Percentiles rank a stretch among this genome's conserved stretches.
Conservation (phyloP, 2,113 vertebrate species). For the Dendropsophus ebraccatus region DNA sequence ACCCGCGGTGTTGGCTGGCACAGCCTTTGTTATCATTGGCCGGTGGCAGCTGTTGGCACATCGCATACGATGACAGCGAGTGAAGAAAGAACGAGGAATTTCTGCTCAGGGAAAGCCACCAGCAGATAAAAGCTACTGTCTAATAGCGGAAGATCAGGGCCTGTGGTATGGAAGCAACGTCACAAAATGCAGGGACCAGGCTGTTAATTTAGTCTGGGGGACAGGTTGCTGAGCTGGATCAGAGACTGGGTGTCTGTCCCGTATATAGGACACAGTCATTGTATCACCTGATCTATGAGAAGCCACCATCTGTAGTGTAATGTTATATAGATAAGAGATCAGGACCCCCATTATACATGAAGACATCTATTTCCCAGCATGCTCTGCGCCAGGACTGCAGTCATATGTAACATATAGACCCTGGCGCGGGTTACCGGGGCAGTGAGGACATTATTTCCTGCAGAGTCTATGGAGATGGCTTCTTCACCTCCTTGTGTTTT, state of each 20-base stretch:
- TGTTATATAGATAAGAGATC: neutral
- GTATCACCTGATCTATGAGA: no score
- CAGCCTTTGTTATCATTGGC: neutral
- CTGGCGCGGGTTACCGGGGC: neutral
- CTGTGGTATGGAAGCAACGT: neutral
- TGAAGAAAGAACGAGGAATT: neutral
- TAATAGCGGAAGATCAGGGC: neutral
- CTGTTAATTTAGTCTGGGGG: neutral
- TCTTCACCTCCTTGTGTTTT: neutral
- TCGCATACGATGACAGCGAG: neutral
- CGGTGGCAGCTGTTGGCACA: neutral
- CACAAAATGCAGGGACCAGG: neutral
- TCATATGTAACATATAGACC: no score
- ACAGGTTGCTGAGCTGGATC: neutral
- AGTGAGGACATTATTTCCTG: neutral
- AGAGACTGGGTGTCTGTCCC: neutral
- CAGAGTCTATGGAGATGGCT: neutral
- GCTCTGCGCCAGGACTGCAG: neutral
- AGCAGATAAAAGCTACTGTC: neutral
- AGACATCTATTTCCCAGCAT: no score
- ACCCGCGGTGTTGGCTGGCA: neutral
- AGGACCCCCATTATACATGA: neutral
- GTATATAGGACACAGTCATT: no score
- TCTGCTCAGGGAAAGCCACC: conserved; percentile 12
- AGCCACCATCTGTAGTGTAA: no score